Conservation (phyloP, 2,888 invertebrate species). For the Protodeltote pygarga region DNA sequence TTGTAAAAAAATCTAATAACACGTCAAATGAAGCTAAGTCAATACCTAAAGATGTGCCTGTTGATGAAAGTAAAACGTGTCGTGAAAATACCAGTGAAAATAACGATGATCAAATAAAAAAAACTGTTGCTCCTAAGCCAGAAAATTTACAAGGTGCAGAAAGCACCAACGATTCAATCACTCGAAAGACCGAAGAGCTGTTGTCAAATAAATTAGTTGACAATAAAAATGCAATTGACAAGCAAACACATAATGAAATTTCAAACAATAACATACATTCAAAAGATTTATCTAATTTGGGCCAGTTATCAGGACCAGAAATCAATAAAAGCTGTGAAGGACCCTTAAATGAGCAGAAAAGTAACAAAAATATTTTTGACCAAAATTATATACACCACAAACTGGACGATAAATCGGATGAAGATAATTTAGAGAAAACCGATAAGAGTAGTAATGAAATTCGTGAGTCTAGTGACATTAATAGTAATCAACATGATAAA, state of each 20-base stretch:
- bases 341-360: slow-evolving; percentile 3
- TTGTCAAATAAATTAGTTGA: slow-evolving; percentile 16
- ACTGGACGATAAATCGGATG: slow-evolving; percentile 2
- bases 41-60: background rate
- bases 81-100: slow-evolving; percentile 15
- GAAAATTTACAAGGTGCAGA: background rate
- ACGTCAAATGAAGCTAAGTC: slow-evolving; percentile 31
- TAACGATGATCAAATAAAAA: slow-evolving; percentile 12
- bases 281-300: background rate
- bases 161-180: slow-evolving; percentile 8
- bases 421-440: slow-evolving; percentile 1
- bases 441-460: slow-evolving; percentile 7
- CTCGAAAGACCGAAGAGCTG: slow-evolving; percentile 7
- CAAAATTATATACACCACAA: slow-evolving; percentile 18
- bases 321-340: slow-evolving; percentile 1
- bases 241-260: slow-evolving; percentile 1
- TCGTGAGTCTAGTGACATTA: slow-evolving; percentile 4
- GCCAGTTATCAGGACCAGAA: background rate
- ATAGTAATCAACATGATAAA: slow-evolving; percentile 1
- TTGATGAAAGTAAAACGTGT: slow-evolving; percentile 2
- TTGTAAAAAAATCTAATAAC: slow-evolving; percentile 66
- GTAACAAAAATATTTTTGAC: slow-evolving; percentile 12
- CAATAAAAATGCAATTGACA: slow-evolving; percentile 8
- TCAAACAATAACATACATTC: slow-evolving; percentile 1
- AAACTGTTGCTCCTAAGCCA: background rate